Percentiles rank a stretch among this genome's conserved stretches.
These are phyloP conservation scores for Burhinus oedicnemus DNA, from an alignment of 2,113 vertebrate species.

Conservation along the genomic window DNA sequence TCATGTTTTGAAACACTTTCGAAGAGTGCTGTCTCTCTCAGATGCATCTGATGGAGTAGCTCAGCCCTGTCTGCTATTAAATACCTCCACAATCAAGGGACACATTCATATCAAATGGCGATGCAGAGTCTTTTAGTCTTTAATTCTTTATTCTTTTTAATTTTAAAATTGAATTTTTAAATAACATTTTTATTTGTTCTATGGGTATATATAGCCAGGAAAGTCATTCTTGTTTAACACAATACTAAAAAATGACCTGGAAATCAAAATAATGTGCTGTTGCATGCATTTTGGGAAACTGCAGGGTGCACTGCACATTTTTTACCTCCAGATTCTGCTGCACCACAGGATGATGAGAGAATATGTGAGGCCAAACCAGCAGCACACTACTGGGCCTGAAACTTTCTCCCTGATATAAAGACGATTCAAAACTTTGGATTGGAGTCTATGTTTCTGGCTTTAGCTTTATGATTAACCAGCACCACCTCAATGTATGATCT, in stretches of 20 bases:
- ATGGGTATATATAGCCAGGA: background rate
- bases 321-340: background rate
- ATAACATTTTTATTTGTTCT: background rate
- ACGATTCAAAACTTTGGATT: background rate
- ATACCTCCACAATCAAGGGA: background rate
- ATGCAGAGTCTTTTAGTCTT: background rate
- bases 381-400: background rate
- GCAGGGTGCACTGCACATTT: background rate
- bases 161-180: background rate
- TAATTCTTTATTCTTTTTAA: background rate
- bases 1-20: background rate
- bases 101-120: background rate
- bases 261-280: background rate
- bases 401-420: background rate
- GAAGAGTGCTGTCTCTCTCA: background rate
- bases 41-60: background rate
- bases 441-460: background rate
- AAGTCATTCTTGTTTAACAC: background rate
- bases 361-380: background rate
- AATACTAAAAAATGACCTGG: background rate
- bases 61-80: background rate
- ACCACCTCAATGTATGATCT: accelerated
- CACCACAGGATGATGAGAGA: background rate
- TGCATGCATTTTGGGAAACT: background rate
- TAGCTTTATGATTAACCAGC: background rate